A percentile compares a stretch with the other conserved stretches of the same genome.
phyloP scores from a whole-genome alignment of 2,113 vertebrate genomes.

The Prunella fulvescens region DNA sequence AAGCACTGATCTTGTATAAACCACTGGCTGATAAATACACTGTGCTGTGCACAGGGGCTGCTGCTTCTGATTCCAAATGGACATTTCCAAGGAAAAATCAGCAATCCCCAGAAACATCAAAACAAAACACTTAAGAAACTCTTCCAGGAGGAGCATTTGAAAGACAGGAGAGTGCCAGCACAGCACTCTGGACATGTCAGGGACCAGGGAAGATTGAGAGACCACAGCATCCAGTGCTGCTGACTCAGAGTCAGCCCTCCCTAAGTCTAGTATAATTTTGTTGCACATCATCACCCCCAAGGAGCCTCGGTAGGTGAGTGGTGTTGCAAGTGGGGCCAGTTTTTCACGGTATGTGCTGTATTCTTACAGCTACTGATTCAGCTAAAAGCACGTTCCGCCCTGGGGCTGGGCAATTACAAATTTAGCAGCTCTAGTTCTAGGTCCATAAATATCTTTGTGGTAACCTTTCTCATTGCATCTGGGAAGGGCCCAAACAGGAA shows the following conservation, averaged over 20 bases:
- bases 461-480: conserved; percentile 32
- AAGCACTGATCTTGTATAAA: neutral
- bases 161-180: neutral
- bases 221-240: neutral
- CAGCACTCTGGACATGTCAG: neutral
- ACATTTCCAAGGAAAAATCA: neutral
- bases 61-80: neutral
- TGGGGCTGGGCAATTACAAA: conserved; percentile 47
- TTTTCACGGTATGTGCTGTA: neutral
- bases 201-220: neutral
- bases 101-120: neutral
- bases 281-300: neutral
- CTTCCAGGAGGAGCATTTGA: neutral
- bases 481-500: conserved; percentile 55
- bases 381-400: conserved; percentile 37
- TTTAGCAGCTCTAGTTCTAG: conserved; percentile 42
- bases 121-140: neutral
- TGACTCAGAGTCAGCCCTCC: neutral
- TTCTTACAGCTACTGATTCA: conserved; percentile 44
- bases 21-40: neutral
- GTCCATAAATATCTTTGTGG: conserved; percentile 57
- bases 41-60: neutral
- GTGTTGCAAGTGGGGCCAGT: neutral
- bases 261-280: neutral
- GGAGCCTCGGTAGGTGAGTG: neutral